These are phyloP conservation scores for Ptilorrhoa leucosticta DNA, from an alignment of 2,113 vertebrate genomes.

Conservation along the genomic window DNA sequence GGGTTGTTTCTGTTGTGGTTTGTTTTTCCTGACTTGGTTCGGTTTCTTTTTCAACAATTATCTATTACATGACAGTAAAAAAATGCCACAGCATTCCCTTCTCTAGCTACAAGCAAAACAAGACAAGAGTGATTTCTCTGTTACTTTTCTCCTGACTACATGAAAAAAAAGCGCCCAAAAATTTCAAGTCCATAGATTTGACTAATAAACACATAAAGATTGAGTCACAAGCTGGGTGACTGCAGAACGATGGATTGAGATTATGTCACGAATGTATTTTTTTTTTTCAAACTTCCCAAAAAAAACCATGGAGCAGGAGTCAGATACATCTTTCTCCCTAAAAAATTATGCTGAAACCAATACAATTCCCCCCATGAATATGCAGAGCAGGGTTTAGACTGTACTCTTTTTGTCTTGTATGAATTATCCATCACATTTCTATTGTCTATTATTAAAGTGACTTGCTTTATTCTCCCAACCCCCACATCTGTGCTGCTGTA, in stretches of 20 bases:
- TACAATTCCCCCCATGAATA: neutral
- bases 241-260: rapidly evolving
- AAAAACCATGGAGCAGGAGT: neutral
- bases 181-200: neutral
- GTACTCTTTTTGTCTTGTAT: slow-evolving; percentile 15
- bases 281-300: neutral
- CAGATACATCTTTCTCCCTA: neutral
- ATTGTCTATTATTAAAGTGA: slow-evolving; percentile 41
- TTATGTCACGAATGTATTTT: neutral
- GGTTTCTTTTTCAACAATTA: neutral
- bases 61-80: neutral
- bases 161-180: neutral
- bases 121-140: neutral
- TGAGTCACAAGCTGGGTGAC: neutral
- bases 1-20: neutral
- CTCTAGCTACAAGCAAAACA: neutral
- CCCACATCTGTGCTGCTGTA: slow-evolving; percentile 51
- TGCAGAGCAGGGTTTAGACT: neutral
- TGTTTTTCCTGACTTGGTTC: neutral
- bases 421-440: slow-evolving; percentile 49
- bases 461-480: slow-evolving; percentile 8
- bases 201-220: neutral
- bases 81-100: neutral
- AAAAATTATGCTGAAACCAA: neutral
- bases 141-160: neutral